A percentile compares a stretch with the other conserved stretches of the same genome.
phyloP scores from a whole-genome alignment of 2,113 vertebrate genomes.

The Epinephelus cyanopodus region DNA sequence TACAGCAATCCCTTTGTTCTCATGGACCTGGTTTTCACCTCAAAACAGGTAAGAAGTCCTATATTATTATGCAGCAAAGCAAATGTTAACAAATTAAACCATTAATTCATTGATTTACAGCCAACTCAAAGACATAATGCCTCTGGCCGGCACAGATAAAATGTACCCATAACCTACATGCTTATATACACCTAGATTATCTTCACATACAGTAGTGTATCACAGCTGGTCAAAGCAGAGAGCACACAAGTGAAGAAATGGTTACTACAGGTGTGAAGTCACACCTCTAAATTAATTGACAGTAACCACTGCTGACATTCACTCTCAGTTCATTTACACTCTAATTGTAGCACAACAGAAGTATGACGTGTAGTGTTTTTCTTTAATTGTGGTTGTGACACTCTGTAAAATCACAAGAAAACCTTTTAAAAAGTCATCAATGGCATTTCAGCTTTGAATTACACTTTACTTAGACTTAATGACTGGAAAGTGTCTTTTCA shows the following conservation, averaged over 20 bases:
- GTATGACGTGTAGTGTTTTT: not conserved
- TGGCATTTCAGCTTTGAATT: not conserved
- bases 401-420: not conserved
- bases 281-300: not conserved
- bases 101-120: not conserved
- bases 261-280: not conserved
- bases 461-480: not conserved
- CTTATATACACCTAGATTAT: not conserved
- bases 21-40: not conserved
- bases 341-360: not conserved
- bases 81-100: not conserved
- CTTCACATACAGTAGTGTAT: not conserved
- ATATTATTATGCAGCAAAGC: not conserved
- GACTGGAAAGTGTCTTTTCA: not conserved
- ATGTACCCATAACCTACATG: not conserved
- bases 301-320: not conserved
- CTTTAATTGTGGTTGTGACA: not conserved
- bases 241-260: too few relatives aligned
- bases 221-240: not conserved
- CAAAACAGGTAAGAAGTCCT: not conserved
- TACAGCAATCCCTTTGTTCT: not conserved
- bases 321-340: not conserved
- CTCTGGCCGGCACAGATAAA: not conserved
- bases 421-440: not conserved
- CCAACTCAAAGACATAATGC: too few relatives aligned